A percentile compares a stretch with the other conserved stretches of the same genome.
phyloP scores from a whole-genome alignment of 2,113 vertebrate species.

The Zootoca vivipara region DNA sequence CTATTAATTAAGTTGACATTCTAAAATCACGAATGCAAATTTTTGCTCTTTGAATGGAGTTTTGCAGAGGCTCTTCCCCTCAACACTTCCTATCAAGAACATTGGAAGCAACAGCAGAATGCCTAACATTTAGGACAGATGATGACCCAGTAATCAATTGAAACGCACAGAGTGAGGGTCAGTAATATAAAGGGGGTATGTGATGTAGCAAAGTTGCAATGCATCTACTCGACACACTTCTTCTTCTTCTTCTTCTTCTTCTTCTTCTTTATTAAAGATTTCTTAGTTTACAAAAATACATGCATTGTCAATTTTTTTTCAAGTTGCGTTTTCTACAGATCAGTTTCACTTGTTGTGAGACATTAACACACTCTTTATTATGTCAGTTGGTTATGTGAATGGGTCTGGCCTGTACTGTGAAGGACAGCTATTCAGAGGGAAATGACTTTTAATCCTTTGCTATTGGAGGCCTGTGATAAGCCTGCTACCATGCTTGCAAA shows the following conservation, averaged over 20 bases:
- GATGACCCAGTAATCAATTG: neutral
- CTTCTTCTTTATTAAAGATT: neutral
- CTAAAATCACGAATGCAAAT: neutral
- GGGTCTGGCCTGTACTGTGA: neutral
- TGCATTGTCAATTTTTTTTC: too few relatives aligned
- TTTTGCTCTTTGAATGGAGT: neutral
- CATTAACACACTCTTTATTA: neutral
- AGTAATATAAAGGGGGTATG: neutral
- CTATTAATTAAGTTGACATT: neutral
- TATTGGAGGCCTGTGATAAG: neutral
- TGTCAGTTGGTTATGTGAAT: neutral
- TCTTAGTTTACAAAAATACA: too few relatives aligned
- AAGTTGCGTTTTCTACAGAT: too few relatives aligned
- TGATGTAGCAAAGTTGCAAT: neutral
- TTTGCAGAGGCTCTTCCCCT: neutral
- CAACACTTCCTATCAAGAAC: neutral
- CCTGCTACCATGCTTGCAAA: neutral
- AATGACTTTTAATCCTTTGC: neutral
- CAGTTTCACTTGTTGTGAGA: too few relatives aligned
- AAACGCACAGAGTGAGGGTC: neutral
- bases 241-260: neutral
- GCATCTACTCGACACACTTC: neutral
- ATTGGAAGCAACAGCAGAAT: accelerated
- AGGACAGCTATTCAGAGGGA: neutral
- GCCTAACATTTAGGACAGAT: neutral